Percentiles rank a stretch among this genome's conserved stretches.
Conservation (phyloP, 1,140 invertebrate species). For the Ephestia elutella region DNA sequence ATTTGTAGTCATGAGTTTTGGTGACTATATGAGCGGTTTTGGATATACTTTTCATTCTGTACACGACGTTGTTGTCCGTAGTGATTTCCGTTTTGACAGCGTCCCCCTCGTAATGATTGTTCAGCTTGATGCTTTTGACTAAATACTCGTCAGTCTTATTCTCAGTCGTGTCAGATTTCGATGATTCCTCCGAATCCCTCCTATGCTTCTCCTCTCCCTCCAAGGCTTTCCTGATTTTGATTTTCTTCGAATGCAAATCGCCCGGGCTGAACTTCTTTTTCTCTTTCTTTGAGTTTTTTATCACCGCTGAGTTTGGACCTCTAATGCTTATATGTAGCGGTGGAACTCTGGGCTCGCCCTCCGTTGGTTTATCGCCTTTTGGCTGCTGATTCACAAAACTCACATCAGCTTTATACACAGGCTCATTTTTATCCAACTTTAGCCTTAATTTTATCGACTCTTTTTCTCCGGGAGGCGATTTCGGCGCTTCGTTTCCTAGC, state of each 20-base stretch:
- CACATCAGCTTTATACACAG: constrained; percentile 87
- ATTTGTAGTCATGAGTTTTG: constrained; percentile 63
- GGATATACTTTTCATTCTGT: constrained; percentile 67
- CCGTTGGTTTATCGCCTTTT: constrained; percentile 57
- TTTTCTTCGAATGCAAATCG: constrained; percentile 71
- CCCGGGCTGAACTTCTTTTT: constrained; percentile 77
- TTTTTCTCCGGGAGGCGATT: constrained; percentile 64
- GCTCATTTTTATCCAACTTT: constrained; percentile 88
- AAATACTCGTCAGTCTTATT: constrained; percentile 67
- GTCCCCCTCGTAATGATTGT: constrained; percentile 60
- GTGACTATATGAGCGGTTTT: constrained; percentile 71
- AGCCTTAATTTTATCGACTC: constrained; percentile 90
- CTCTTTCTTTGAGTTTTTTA: constrained; percentile 86
- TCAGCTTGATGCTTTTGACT: constrained; percentile 58
- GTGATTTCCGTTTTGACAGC: constrained; percentile 50
- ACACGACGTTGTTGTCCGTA: constrained; percentile 59
- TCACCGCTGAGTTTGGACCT: constrained; percentile 90
- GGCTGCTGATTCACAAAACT: constrained; percentile 76
- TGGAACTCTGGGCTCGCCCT: constrained; percentile 87
- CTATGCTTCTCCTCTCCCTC: constrained; percentile 65
- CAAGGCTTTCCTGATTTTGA: constrained; percentile 64
- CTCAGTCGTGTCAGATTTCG: constrained; percentile 54
- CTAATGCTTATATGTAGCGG: constrained; percentile 91
- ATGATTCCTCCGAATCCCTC: constrained; percentile 55
- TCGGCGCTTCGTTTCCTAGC: constrained; percentile 55